These are phyloP conservation scores for Panzeria rudis DNA, from an alignment of 2,888 invertebrate genomes.

Conservation along the genomic window DNA sequence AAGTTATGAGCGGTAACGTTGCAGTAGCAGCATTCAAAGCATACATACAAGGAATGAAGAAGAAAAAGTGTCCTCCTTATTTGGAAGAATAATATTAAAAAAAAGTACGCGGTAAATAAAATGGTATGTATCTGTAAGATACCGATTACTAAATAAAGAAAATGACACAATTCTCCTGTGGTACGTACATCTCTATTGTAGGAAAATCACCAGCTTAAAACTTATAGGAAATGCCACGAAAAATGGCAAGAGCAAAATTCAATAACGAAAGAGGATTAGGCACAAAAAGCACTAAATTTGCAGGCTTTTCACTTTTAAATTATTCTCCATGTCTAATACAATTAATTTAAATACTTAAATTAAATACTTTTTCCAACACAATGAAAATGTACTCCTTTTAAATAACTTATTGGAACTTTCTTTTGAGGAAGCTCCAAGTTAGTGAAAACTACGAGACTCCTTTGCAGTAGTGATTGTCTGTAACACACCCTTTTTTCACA, in stretches of 20 bases:
- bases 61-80: conserved; percentile 71
- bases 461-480: conserved; percentile 38
- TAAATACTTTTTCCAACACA: neutral
- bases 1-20: conserved; percentile 21
- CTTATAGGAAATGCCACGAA: conserved; percentile 34
- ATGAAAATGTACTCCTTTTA: neutral
- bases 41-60: conserved; percentile 68
- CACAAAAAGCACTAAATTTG: conserved; percentile 32
- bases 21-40: conserved; percentile 41
- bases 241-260: neutral
- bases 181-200: conserved; percentile 12
- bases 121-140: conserved; percentile 63
- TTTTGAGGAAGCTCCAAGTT: conserved; percentile 13
- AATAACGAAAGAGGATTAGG: conserved; percentile 44
- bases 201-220: conserved; percentile 37
- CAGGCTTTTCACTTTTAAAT: conserved; percentile 32
- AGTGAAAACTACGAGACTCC: conserved; percentile 50
- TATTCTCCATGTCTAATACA: conserved; percentile 36
- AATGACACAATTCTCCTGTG: conserved; percentile 31
- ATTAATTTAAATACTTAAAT: conserved; percentile 26
- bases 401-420: conserved; percentile 15
- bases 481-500: conserved; percentile 72
- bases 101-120: conserved; percentile 48
- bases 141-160: conserved; percentile 40
- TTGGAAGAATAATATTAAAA: conserved; percentile 57